A percentile compares a stretch with the other conserved stretches of the same genome.
These are phyloP conservation scores for Chionis minor DNA, from an alignment of 2,113 vertebrate species.

Conservation along the genomic window DNA sequence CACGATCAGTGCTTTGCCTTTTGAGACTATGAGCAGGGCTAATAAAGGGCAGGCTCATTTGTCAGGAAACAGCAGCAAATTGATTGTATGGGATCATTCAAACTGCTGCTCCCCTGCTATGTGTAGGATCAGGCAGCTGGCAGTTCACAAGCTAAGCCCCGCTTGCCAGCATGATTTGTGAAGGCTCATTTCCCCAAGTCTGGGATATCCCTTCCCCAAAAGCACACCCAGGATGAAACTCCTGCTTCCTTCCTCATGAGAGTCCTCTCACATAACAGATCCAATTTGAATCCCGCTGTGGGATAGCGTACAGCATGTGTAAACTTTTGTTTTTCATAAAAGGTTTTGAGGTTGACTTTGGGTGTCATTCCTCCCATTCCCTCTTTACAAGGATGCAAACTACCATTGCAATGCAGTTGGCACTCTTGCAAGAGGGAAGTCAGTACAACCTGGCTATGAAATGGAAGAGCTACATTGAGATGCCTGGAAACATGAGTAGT, in stretches of 20 bases:
- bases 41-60: not conserved
- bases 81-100: not conserved
- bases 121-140: not conserved
- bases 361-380: not conserved
- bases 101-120: not conserved
- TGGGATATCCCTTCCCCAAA: not conserved
- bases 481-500: not conserved
- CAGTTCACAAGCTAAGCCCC: not conserved
- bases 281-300: accelerated
- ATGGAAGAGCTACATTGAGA: not conserved
- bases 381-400: not conserved
- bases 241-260: not conserved
- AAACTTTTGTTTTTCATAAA: not conserved
- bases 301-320: not conserved
- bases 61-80: not conserved
- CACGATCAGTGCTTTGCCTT: not conserved
- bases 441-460: not conserved
- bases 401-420: not conserved
- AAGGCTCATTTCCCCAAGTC: not conserved
- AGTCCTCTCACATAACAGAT: not conserved
- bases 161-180: not conserved
- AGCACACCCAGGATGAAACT: not conserved
- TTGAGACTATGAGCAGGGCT: not conserved
- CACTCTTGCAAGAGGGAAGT: not conserved
- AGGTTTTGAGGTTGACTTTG: not conserved